Percentiles rank a stretch among this genome's conserved stretches.
Conservation (phyloP, 37 sponge, comb jelly and placozoan genomes). For the Theonella swinhoei region DNA sequence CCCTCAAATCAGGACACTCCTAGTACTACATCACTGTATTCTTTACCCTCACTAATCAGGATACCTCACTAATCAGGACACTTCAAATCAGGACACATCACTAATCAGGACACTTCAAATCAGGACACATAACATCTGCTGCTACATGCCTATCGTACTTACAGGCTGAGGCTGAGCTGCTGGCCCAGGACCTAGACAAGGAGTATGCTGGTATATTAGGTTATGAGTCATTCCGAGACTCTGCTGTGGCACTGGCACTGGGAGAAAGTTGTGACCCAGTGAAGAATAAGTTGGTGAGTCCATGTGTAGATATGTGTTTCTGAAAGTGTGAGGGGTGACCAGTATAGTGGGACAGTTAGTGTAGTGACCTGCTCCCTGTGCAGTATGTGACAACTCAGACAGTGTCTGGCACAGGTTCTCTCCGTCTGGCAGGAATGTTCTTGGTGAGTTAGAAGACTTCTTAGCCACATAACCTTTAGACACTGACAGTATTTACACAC, state of each 20-base stretch:
- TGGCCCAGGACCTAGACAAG: slow-evolving; percentile 78
- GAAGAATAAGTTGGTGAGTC: slow-evolving; percentile 54
- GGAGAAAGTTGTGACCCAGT: slow-evolving; percentile 50
- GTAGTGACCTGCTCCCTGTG: background rate
- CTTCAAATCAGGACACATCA: too few relatives aligned
- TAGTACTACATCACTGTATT: too few relatives aligned
- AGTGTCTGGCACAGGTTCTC: slow-evolving; percentile 92
- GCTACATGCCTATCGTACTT: too few relatives aligned
- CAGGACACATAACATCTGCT: too few relatives aligned
- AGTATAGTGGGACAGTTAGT: background rate
- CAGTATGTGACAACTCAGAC: slow-evolving; percentile 82
- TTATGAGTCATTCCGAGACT: slow-evolving; percentile 64
- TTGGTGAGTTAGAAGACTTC: slow-evolving; percentile 68
- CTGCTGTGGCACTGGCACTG: slow-evolving; percentile 82
- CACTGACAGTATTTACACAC: too few relatives aligned
- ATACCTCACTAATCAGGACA: too few relatives aligned
- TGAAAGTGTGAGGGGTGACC: background rate
- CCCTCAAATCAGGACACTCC: too few relatives aligned
- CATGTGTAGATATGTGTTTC: background rate
- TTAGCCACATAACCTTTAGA: background rate
- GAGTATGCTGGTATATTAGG: slow-evolving; percentile 95
- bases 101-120: too few relatives aligned
- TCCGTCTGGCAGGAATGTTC: slow-evolving; percentile 80
- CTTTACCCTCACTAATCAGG: too few relatives aligned
- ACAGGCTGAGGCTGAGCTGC: slow-evolving; percentile 73